Evolutionary conservation across 1,140 invertebrate species (phyloP).

Genomic region (Trinorchestia longiramus): DNA sequence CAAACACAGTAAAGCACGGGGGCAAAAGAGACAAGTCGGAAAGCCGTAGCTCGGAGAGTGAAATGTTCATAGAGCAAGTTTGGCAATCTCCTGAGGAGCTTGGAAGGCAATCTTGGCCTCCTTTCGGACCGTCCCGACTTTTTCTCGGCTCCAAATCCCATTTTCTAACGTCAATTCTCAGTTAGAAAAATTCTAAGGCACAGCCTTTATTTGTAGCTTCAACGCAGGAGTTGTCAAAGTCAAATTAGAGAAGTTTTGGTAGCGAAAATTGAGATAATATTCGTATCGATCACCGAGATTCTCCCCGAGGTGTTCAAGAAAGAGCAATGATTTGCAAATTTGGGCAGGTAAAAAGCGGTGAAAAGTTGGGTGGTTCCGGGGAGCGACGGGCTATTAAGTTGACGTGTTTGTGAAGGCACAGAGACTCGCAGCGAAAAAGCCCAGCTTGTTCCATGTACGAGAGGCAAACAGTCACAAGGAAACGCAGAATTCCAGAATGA

Average conservation of each 20-base stretch:
- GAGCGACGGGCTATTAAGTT: background rate
- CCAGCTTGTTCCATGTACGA: background rate
- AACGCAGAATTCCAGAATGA: background rate
- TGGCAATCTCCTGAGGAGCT: slow-evolving; percentile 32
- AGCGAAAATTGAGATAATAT: slow-evolving; percentile 1
- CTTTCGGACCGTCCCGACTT: slow-evolving; percentile 4
- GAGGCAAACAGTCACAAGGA: background rate
- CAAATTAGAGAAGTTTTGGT: slow-evolving; percentile 30
- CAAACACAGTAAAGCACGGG: background rate
- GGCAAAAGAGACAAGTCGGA: background rate
- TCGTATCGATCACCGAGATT: background rate
- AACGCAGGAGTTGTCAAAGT: slow-evolving; percentile 6
- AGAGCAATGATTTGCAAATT: background rate
- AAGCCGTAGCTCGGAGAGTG: slow-evolving; percentile 4
- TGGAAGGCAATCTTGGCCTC: slow-evolving; percentile 33
- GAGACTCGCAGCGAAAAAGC: background rate
- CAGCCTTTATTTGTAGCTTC: slow-evolving; percentile 19
- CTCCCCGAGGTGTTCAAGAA: background rate
- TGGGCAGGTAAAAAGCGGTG: background rate
- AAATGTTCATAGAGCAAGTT: slow-evolving; percentile 47
- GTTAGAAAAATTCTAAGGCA: background rate
- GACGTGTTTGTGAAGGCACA: slow-evolving; percentile 29
- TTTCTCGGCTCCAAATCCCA: slow-evolving; percentile 18
- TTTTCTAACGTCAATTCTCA: slow-evolving; percentile 46
- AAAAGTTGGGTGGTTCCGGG: background rate